Evolutionary conservation across 2,113 vertebrate genomes (phyloP).

Genomic region (Dolichallabes microphthalmus): DNA sequence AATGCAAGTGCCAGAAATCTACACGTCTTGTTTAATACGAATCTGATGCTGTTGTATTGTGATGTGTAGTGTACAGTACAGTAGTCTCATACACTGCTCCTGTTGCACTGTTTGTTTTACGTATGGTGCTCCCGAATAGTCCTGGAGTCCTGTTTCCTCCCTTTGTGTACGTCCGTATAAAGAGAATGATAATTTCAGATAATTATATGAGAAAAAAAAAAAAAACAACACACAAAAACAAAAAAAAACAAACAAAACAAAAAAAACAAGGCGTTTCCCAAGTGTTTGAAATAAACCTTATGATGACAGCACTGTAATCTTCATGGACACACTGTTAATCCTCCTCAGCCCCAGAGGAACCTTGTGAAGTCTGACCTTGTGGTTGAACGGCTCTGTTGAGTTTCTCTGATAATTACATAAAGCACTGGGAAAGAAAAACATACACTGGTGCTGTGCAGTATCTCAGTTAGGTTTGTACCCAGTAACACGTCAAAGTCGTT

Average conservation of each 20-base stretch:
- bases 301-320: neutral
- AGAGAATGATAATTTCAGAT: neutral
- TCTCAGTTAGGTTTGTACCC: constrained; percentile 55
- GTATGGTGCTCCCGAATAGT: neutral
- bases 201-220: neutral
- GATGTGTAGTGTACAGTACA: neutral
- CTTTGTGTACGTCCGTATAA: neutral
- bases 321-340: neutral
- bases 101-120: neutral
- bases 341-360: neutral
- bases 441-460: constrained; percentile 31
- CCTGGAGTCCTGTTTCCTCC: neutral
- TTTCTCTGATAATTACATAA: constrained; percentile 55
- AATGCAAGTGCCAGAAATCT: neutral
- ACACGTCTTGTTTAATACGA: neutral
- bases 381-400: constrained; percentile 9
- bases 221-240: neutral
- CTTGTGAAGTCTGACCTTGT: constrained; percentile 37
- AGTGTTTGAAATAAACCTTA: neutral
- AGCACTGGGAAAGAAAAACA: constrained; percentile 65
- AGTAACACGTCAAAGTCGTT: constrained; percentile 58
- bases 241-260: neutral
- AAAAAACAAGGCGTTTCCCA: neutral
- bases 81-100: neutral
- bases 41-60: neutral